Percentiles rank a stretch among this genome's conserved stretches.
Evolutionary conservation across 1,140 invertebrate species (phyloP).

Genomic region (Vanessa tameamea): DNA sequence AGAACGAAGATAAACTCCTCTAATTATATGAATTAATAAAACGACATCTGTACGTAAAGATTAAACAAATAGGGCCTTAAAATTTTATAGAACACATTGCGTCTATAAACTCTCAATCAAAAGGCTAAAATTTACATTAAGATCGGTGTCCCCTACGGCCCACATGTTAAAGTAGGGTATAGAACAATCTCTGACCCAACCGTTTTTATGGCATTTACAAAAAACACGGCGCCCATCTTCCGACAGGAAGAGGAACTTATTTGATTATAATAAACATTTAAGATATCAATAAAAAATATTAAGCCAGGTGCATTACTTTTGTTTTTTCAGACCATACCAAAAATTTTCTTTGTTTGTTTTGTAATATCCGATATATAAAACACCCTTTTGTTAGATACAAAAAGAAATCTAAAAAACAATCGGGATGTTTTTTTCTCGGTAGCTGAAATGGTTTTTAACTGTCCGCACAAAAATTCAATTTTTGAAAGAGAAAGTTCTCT

Average conservation of each 20-base stretch:
- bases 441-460: conserved; percentile 38
- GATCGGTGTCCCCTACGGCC: conserved; percentile 31
- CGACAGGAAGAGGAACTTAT: conserved; percentile 77
- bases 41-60: conserved; percentile 68
- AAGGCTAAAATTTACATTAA: conserved; percentile 21
- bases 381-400: conserved; percentile 62
- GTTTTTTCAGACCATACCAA: conserved; percentile 57
- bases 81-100: conserved; percentile 64
- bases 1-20: conserved; percentile 11
- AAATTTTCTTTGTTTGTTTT: conserved; percentile 62
- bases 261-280: conserved; percentile 77
- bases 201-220: conserved; percentile 41
- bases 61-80: conserved; percentile 54
- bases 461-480: conserved; percentile 51
- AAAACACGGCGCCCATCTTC: conserved; percentile 71
- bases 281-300: conserved; percentile 57
- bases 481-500: conserved; percentile 70
- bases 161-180: conserved; percentile 30
- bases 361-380: conserved; percentile 63
- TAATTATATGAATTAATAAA: conserved; percentile 34
- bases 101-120: conserved; percentile 40
- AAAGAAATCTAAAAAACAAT: conserved; percentile 38
- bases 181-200: conserved; percentile 26
- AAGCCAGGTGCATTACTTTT: conserved; percentile 70
- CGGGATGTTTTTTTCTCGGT: conserved; percentile 45